Evolutionary conservation across 2,888 invertebrate genomes (phyloP), one percentile per base, ranked within the genome.

Genomic region (Merodon equestris): DNA sequence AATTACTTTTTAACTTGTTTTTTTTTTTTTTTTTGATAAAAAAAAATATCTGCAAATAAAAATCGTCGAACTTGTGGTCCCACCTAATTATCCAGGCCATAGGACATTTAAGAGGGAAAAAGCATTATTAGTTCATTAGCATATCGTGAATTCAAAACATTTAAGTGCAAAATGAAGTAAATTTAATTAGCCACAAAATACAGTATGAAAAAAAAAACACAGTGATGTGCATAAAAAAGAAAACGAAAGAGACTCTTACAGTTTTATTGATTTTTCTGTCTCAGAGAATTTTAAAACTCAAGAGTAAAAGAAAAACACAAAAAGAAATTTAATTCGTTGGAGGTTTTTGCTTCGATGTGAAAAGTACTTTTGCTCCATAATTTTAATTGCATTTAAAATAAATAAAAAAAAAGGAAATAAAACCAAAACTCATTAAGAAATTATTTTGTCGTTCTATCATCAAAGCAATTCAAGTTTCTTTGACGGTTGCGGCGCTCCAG

Each of bases 21-120:
- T 27, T 27, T 7, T 27, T 4, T 27, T 4, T 27, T 27, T 27
- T 27, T 27, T 4, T 27, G 7, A 27, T 7, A 4, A 27, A 27
- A 7, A 7, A 27, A 7, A 4, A 27, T 7, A n/a, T 27, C 27
- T 27, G 57, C 72, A 13, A 51, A 58, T 70, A 70, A 74, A 70
- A 77, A 44, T 50, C 45, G 51, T 60, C 74, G 60, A 74, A 74
- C 64, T 74, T 74, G 64, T 74, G 68, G 74, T 50, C 10, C 47
- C 60, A 64, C 64, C 54, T 70, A 64, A 27, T 74, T 70, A 64
- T 54, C 64, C 70, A 40, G 67, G 61, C 51, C 54, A 54, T 48
- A 71, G 67, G 73, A 77, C 47, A 70, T 63, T 64, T 70, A 75
- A 77, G 77, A 77, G 77, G 77, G 77, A 77, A 77, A 77, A 77